phyloP scores from a whole-genome alignment of 23 tunicate genomes.

The Trididemnum miniatum region DNA sequence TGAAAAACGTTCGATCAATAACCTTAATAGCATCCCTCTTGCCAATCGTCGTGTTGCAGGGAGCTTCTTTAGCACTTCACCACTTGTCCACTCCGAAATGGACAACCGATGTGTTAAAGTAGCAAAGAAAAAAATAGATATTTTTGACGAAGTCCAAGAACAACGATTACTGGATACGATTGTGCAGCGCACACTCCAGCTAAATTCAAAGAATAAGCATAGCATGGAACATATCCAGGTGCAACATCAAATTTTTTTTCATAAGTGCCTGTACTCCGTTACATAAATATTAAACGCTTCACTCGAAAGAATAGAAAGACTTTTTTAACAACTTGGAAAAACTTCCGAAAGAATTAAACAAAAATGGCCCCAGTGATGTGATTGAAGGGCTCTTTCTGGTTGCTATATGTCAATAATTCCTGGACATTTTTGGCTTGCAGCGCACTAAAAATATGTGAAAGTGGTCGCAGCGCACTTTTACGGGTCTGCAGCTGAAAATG shows the following conservation, averaged over 20 bases:
- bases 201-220: constrained; percentile 32
- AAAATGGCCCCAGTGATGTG: too few species aligned
- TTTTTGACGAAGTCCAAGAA: constrained; percentile 19
- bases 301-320: too few species aligned
- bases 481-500: too few species aligned
- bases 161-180: constrained; percentile 22
- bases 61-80: constrained; percentile 29
- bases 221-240: constrained; percentile 28
- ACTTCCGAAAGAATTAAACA: too few species aligned
- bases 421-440: neutral
- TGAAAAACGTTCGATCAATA: neutral
- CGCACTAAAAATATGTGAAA: too few species aligned
- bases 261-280: constrained; percentile 27
- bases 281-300: too few species aligned
- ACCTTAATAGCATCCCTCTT: constrained; percentile 28
- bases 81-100: constrained; percentile 22
- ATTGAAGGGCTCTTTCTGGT: too few species aligned
- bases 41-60: constrained; percentile 26
- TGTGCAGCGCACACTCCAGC: constrained; percentile 28
- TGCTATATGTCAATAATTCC: too few species aligned
- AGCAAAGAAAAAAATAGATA: constrained; percentile 20
- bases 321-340: too few species aligned
- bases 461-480: too few species aligned
- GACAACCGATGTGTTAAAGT: constrained; percentile 30
- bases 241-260: constrained; percentile 24